These are phyloP conservation scores for Stomorhina lunata DNA, from an alignment of 2,888 invertebrate genomes.

Conservation along the genomic window DNA sequence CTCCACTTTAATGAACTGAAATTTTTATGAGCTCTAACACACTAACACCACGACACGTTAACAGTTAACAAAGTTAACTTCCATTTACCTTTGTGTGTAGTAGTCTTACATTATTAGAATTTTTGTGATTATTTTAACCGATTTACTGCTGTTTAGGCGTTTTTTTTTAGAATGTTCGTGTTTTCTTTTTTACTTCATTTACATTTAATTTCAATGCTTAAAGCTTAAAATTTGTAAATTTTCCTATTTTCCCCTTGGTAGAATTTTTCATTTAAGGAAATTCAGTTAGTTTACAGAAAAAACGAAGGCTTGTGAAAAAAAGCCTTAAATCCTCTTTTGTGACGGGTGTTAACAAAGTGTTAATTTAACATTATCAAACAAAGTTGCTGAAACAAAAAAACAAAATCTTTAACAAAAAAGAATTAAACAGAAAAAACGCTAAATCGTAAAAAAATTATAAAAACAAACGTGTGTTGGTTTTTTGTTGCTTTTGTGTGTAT, in stretches of 20 bases:
- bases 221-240: conserved; percentile 1
- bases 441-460: conserved; percentile 58
- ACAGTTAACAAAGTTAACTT: not conserved
- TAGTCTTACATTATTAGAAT: conserved; percentile 18
- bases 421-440: conserved; percentile 47
- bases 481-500: conserved; percentile 21
- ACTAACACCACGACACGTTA: not conserved
- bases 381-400: conserved; percentile 31
- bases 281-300: not conserved
- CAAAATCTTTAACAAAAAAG: conserved; percentile 9
- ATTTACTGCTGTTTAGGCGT: conserved; percentile 6
- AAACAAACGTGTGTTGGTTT: conserved; percentile 64
- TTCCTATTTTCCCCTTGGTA: not conserved
- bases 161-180: not conserved
- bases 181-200: not conserved
- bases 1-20: conserved; percentile 27
- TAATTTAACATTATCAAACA: conserved; percentile 76
- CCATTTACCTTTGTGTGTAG: not conserved
- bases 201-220: conserved; percentile 2
- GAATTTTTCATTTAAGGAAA: conserved; percentile 29
- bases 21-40: not conserved
- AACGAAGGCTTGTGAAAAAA: not conserved
- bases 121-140: conserved; percentile 18
- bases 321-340: conserved; percentile 62
- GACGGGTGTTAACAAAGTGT: conserved; percentile 75